Evolutionary conservation across 2,113 vertebrate species (phyloP).

Genomic region (Cynopterus brachyotis): DNA sequence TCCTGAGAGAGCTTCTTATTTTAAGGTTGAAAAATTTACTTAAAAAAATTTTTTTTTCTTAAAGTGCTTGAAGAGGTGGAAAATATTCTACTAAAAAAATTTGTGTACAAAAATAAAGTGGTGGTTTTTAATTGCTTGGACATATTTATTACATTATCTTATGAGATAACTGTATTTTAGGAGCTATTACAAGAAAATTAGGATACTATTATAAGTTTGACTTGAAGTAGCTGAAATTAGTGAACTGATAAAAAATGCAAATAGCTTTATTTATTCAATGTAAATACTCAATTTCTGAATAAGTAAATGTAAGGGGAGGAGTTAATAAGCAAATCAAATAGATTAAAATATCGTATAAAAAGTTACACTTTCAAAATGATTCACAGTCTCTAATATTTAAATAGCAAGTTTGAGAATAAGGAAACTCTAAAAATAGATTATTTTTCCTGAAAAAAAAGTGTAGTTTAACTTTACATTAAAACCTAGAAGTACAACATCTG

Average conservation of each 20-base stretch:
- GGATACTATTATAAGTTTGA: not conserved
- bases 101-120: not conserved
- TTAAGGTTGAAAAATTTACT: constrained; percentile 1
- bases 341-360: not conserved
- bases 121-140: constrained; percentile 8
- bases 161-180: constrained; percentile 13
- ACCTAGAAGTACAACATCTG: not conserved
- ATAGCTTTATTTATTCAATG: not conserved
- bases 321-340: not conserved
- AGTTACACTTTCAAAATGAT: not conserved
- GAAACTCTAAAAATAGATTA: not conserved
- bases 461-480: not conserved
- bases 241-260: not conserved
- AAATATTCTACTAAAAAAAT: not conserved
- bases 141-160: not conserved
- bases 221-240: not conserved
- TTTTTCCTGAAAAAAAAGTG: constrained; percentile 8
- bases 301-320: not conserved
- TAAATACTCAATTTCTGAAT: not conserved
- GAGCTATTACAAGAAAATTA: constrained; percentile 3
- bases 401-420: not conserved
- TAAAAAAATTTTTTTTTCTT: not conserved
- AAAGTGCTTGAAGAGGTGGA: not conserved
- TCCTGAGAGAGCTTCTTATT: not conserved
- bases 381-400: not conserved